Evolutionary conservation across 2,888 invertebrate species (phyloP), one percentile per base, ranked within the genome.

Genomic region (Dendrolimus pini): DNA sequence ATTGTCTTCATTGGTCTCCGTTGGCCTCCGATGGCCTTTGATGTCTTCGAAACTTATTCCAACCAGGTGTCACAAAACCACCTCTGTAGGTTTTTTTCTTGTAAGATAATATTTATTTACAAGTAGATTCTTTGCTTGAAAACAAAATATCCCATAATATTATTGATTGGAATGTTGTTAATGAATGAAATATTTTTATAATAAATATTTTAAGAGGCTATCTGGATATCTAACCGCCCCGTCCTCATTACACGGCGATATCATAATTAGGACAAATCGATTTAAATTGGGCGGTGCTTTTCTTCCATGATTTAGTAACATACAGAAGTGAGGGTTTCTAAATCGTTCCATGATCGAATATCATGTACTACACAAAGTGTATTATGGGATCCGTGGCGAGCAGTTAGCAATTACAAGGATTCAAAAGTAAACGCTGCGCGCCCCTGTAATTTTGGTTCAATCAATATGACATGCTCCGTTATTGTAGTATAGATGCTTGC

Each of bases 241-340:
- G 54, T 65, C 67, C 70, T 63, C 72, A 65, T 47, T 47, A 10
- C 47, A 9, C 47, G 47, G 47, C 47, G 9, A 47, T 30, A 47
- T 80, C 75, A 79, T 89, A 88, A 89, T 89, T 89, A 83, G 83
- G 77, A 87, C 85, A 86, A 83, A 88, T 88, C 89, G 89, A 85
- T 89, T 89, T 84, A 85, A 87, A 88, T 80, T 85, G 78, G 61
- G 84, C 85, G 89, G 89, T 77, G 75, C 86, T 82, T 89, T 89
- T 88, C 84, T 81, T 68, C 72, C 80, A 83, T 89, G 88, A 89
- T 89, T 89, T 89, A 89, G 86, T 85, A 83, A 80, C 75, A 72
- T 82, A 82, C 74, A 83, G 83, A 89, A 89, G 89, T 89, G 89
- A 87, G 83, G 75, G 72, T 78, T 76, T 75, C 74, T 77, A 61